phyloP scores from a whole-genome alignment of 2,113 vertebrate genomes.

The Silurus glanis region DNA sequence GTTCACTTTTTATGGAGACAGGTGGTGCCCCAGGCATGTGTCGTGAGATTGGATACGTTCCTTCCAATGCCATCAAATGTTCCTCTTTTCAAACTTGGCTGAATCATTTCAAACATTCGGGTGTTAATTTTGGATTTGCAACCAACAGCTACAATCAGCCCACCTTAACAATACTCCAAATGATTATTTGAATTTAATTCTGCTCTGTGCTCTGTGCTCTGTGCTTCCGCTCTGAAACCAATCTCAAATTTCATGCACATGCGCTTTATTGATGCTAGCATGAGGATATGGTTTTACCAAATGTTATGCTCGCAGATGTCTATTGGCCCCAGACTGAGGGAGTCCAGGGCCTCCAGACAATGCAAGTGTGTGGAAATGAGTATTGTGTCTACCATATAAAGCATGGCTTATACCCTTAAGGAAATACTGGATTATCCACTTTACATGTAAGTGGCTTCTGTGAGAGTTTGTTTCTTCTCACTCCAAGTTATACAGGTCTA shows the following conservation, averaged over 20 bases:
- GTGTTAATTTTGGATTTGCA: neutral
- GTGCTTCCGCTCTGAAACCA: conserved; percentile 22
- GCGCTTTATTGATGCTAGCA: conserved; percentile 16
- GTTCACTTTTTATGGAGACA: conserved; percentile 46
- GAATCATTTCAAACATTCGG: neutral
- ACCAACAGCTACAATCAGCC: neutral
- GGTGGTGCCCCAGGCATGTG: conserved; percentile 44
- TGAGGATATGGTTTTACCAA: conserved; percentile 35
- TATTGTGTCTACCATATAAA: conserved; percentile 32
- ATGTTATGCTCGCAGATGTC: conserved; percentile 21
- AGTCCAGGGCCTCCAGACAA: conserved; percentile 1
- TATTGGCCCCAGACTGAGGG: neutral
- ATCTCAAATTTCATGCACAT: conserved; percentile 12
- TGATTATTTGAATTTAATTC: neutral
- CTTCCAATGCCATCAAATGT: neutral
- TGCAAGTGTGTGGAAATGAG: conserved; percentile 29
- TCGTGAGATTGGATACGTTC: conserved; percentile 28
- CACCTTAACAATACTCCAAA: neutral
- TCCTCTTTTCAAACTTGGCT: neutral
- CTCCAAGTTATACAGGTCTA: neutral
- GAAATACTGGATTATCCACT: conserved; percentile 33
- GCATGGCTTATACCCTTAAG: conserved; percentile 26
- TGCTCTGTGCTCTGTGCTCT: neutral
- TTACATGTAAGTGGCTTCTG: conserved; percentile 15
- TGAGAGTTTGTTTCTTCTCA: neutral